Percentiles rank a stretch among this genome's conserved stretches.
phyloP scores from a whole-genome alignment of 2,888 invertebrate genomes.

The Troides oblongomaculatus region DNA sequence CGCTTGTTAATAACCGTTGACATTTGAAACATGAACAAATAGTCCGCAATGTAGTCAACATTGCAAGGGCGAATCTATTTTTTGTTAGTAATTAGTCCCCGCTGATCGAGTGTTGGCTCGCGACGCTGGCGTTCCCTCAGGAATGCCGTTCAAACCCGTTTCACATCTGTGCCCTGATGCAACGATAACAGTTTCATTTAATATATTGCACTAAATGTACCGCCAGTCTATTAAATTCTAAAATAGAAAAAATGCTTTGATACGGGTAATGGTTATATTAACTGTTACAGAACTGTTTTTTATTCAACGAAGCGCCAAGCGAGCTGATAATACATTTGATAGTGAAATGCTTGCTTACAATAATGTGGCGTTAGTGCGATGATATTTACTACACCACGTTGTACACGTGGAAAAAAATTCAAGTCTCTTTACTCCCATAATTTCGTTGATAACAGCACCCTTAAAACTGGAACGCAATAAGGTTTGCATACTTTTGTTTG shows the following conservation, averaged over 20 bases:
- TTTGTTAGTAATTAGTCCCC: slow-evolving; percentile 45
- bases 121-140: slow-evolving; percentile 65
- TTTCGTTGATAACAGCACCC: too few relatives aligned
- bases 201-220: slow-evolving; percentile 11
- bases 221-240: neutral
- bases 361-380: too few relatives aligned
- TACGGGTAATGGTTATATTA: too few relatives aligned
- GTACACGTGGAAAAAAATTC: too few relatives aligned
- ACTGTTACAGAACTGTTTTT: too few relatives aligned
- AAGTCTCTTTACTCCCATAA: too few relatives aligned
- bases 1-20: slow-evolving; percentile 12
- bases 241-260: neutral
- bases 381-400: too few relatives aligned
- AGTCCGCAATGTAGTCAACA: slow-evolving; percentile 7
- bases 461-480: too few relatives aligned
- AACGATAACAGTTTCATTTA: slow-evolving; percentile 51
- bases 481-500: too few relatives aligned
- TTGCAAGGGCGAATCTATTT: slow-evolving; percentile 25
- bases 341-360: too few relatives aligned
- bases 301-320: too few relatives aligned
- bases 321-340: too few relatives aligned
- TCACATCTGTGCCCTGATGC: slow-evolving; percentile 64
- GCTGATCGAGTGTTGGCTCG: slow-evolving; percentile 44
- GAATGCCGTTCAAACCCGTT: slow-evolving; percentile 62
- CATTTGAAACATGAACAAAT: slow-evolving; percentile 20